Evolutionary conservation across 2,113 vertebrate species (phyloP), one percentile per base, ranked within the genome.

Genomic region (Camelus dromedarius): DNA sequence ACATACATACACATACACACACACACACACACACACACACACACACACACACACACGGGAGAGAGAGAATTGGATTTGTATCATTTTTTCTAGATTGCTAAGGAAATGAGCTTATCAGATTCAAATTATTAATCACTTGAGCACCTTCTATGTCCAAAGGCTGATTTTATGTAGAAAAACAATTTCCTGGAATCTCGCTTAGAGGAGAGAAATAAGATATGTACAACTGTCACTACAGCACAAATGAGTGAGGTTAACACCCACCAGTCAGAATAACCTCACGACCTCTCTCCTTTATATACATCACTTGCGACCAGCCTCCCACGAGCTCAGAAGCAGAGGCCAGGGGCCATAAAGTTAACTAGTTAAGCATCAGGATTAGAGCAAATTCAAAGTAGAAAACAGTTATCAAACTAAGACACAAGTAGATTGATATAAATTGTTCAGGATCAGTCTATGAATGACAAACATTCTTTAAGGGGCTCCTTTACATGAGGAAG

Each of bases 91-190:
- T 73, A 91, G 32, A 77, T 12, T 91, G 42, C 50, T 81, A 91
- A 56, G 11, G 70, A 84, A 95, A 93, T 75, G 79, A 69, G 54
- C 1, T 32, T 24, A 96, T 83, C 50, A 80, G 42, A 83, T 92
- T 95, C 50, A 92, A 62, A 88, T 88, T 56, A 90, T 79, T 96
- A 94, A 81, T 32, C 70, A 66, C 75, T 18, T 84, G 75, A 94
- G 48, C 22, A 88, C 24, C 24, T 87, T 56, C 46, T 58, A 77
- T 64, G 24, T 56, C 89, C 67, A 77, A 93, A 96, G 54, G 22
- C 30, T 82, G 46, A 46, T 48, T 95, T 91, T 85, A 88, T 30
- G 14, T 42, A 69, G n/a, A 76, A 91, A 94, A 89, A 58, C 20
- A 94, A 93, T 48, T 50, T 9, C 10, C 64, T 95, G 46, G 19